Evolutionary conservation across 2,113 vertebrate genomes (phyloP).

Genomic region (Erpornis zantholeuca): DNA sequence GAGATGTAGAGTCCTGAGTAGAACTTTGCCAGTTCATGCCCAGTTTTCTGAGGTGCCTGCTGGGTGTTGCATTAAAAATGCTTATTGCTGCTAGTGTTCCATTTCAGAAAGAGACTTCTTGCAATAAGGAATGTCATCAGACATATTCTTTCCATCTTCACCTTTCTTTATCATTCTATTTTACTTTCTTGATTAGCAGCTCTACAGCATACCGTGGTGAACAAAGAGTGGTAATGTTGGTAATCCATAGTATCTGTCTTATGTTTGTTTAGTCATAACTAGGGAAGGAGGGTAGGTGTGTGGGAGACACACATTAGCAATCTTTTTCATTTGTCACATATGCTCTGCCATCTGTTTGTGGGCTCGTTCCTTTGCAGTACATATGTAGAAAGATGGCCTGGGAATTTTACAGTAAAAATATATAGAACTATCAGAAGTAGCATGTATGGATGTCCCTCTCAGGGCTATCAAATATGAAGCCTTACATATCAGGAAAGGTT

Average conservation of each 20-base stretch:
- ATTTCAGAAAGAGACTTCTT: not conserved
- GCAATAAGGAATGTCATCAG: not conserved
- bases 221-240: not conserved
- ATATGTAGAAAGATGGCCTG: not conserved
- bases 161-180: not conserved
- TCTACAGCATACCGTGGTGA: not conserved
- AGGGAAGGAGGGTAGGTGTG: conserved; percentile 14
- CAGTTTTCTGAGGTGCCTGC: not conserved
- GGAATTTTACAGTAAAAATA: not conserved
- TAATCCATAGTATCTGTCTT: conserved; percentile 5
- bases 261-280: conserved; percentile 38
- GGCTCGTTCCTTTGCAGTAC: not conserved
- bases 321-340: conserved; percentile 27
- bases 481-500: not conserved
- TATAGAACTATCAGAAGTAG: not conserved
- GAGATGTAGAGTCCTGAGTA: not conserved
- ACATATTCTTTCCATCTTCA: not conserved
- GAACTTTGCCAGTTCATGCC: not conserved
- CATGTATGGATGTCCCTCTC: not conserved
- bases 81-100: not conserved
- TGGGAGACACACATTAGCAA: conserved; percentile 8
- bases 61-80: not conserved
- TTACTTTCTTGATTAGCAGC: not conserved
- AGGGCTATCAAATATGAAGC: not conserved
- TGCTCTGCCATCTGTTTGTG: conserved; percentile 50